These are phyloP conservation scores for Corythoichthys intestinalis DNA, from an alignment of 2,113 vertebrate genomes.

Conservation along the genomic window DNA sequence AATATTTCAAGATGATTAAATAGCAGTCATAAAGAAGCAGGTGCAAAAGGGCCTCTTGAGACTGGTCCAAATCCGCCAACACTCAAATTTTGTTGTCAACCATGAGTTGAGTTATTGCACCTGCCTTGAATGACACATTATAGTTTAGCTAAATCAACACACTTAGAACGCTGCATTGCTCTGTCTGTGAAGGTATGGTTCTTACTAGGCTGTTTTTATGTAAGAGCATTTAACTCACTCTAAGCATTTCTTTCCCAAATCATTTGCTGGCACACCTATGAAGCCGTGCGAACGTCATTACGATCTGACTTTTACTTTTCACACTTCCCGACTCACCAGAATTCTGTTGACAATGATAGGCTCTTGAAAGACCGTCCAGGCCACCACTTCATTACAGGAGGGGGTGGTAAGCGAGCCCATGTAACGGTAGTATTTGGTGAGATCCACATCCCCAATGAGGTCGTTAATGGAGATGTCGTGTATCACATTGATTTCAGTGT, in stretches of 20 bases:
- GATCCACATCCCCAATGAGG: constrained; percentile 61
- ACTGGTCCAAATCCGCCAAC: not conserved
- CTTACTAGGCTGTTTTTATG: too few relatives aligned
- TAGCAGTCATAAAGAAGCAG: too few relatives aligned
- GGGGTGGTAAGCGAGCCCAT: constrained; percentile 74
- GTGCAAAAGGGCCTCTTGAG: too few relatives aligned
- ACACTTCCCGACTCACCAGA: constrained; percentile 36
- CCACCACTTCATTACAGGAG: constrained; percentile 55
- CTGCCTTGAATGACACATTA: not conserved
- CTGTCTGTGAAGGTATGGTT: too few relatives aligned
- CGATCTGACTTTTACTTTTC: not conserved
- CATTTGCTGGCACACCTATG: not conserved
- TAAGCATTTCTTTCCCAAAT: not conserved
- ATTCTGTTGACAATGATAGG: constrained; percentile 48
- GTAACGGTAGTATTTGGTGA: constrained; percentile 67
- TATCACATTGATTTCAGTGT: not conserved
- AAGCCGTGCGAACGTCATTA: not conserved
- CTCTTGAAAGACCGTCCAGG: constrained; percentile 76
- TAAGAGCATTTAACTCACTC: too few relatives aligned
- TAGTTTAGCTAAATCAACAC: not conserved
- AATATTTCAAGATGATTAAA: too few relatives aligned
- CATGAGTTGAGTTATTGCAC: not conserved
- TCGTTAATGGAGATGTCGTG: constrained; percentile 49
- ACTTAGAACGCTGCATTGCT: not conserved
- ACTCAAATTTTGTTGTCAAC: not conserved